Percentiles rank a stretch among this genome's conserved stretches.
These are phyloP conservation scores for Centropristis striata DNA, from an alignment of 2,113 vertebrate species.

Conservation along the genomic window DNA sequence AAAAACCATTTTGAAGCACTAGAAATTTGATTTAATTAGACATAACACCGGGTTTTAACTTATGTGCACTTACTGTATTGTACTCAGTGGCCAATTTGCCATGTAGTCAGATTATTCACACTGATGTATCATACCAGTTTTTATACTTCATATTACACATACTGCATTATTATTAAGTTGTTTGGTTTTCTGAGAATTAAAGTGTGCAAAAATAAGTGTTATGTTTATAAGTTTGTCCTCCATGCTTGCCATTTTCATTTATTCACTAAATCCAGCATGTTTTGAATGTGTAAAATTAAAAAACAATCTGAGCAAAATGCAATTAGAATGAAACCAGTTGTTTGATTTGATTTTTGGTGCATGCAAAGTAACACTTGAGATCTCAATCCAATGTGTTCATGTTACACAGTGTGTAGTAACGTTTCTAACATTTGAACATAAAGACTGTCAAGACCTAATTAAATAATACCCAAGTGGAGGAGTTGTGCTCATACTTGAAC, in stretches of 20 bases:
- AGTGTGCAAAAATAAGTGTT: conserved; percentile 80
- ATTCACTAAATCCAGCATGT: conserved; percentile 76
- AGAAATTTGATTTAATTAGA: conserved; percentile 56
- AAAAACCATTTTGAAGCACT: conserved; percentile 77
- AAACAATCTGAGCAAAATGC: conserved; percentile 25
- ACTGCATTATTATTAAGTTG: conserved; percentile 86
- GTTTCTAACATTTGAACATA: conserved; percentile 27
- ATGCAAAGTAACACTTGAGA: conserved; percentile 52
- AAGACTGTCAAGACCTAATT: conserved; percentile 43
- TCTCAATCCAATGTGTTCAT: conserved; percentile 27
- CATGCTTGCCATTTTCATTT: conserved; percentile 74
- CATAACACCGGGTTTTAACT: conserved; percentile 84
- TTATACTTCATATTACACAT: conserved; percentile 90
- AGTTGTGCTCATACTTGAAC: conserved; percentile 42
- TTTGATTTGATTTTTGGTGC: conserved; percentile 62
- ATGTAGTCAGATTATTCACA: conserved; percentile 91
- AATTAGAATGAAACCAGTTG: conserved; percentile 32
- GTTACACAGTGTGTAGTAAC: conserved; percentile 4
- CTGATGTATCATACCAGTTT: conserved; percentile 91
- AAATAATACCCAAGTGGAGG: conserved; percentile 46
- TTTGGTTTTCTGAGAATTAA: conserved; percentile 89
- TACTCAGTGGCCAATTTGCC: conserved; percentile 87
- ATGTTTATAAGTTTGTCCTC: conserved; percentile 84
- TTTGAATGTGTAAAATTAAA: conserved; percentile 53
- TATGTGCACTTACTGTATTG: conserved; percentile 96